Evolutionary conservation across 2,113 vertebrate genomes (phyloP).

Genomic region (Zeus faber): DNA sequence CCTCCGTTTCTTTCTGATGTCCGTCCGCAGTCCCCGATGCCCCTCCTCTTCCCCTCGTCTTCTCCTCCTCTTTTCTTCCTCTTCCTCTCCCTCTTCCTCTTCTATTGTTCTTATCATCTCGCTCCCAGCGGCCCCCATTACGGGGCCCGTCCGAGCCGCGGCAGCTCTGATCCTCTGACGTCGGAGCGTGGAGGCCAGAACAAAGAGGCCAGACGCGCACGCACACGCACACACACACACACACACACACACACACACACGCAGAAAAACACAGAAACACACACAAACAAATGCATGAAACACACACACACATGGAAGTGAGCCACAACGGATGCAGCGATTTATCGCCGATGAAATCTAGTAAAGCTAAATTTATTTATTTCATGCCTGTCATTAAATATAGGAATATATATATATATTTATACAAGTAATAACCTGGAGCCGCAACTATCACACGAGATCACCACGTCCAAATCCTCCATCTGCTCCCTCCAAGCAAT

Average conservation of each 20-base stretch:
- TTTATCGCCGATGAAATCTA: too few relatives aligned
- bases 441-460: too few relatives aligned
- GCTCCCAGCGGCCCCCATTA: constrained; percentile 39
- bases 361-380: too few relatives aligned
- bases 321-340: too few relatives aligned
- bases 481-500: too few relatives aligned
- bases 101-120: neutral
- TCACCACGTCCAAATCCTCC: too few relatives aligned
- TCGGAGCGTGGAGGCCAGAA: constrained; percentile 10
- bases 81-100: neutral
- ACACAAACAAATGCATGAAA: constrained; percentile 3
- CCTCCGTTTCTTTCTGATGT: too few relatives aligned
- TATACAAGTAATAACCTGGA: too few relatives aligned
- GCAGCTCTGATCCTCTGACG: constrained; percentile 23
- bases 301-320: constrained; percentile 8
- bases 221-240: neutral
- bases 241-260: constrained; percentile 9
- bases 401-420: too few relatives aligned
- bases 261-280: constrained; percentile 1
- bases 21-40: constrained; percentile 20
- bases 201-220: constrained; percentile 1
- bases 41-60: constrained; percentile 16
- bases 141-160: constrained; percentile 13
- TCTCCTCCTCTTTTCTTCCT: constrained; percentile 16
- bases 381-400: too few relatives aligned